Evolutionary conservation across 2,888 invertebrate genomes (phyloP).

Genomic region (Clepsis dumicolana): DNA sequence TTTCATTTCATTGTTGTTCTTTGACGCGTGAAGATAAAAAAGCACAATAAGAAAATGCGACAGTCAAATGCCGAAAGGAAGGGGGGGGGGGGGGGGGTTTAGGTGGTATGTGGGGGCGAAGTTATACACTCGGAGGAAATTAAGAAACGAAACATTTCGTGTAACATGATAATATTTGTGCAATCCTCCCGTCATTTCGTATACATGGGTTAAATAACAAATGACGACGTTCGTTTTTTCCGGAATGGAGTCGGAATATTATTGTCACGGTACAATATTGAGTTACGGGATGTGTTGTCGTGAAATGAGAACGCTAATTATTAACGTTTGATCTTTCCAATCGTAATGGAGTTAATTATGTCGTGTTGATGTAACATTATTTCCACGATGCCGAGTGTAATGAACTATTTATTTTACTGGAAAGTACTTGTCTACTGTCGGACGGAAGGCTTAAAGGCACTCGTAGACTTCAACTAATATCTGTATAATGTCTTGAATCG

Average conservation of each 20-base stretch:
- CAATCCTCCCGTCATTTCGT: constrained; percentile 19
- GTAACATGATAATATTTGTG: constrained; percentile 37
- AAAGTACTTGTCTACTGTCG: too few relatives aligned
- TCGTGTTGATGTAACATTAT: too few relatives aligned
- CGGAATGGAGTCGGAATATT: constrained; percentile 9
- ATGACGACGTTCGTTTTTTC: constrained; percentile 10
- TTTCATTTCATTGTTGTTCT: constrained; percentile 64
- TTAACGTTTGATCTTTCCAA: constrained; percentile 8
- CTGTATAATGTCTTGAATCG: too few relatives aligned
- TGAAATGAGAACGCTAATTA: constrained; percentile 3
- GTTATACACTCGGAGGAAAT: constrained; percentile 28
- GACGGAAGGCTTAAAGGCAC: too few relatives aligned
- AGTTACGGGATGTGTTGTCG: constrained; percentile 9
- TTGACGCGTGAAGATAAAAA: constrained; percentile 67
- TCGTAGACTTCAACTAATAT: too few relatives aligned
- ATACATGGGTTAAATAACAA: constrained; percentile 11
- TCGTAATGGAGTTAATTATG: neutral
- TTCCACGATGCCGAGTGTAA: too few relatives aligned
- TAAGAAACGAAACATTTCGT: constrained; percentile 33
- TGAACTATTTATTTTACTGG: too few relatives aligned
- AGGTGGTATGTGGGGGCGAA: constrained; percentile 12
- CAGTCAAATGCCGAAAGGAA: constrained; percentile 52
- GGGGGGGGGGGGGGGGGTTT: constrained; percentile 23
- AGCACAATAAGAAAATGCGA: constrained; percentile 60
- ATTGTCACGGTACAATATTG: constrained; percentile 17